phyloP scores from a whole-genome alignment of 2,113 vertebrate genomes.

The Eupsittula cactorum region DNA sequence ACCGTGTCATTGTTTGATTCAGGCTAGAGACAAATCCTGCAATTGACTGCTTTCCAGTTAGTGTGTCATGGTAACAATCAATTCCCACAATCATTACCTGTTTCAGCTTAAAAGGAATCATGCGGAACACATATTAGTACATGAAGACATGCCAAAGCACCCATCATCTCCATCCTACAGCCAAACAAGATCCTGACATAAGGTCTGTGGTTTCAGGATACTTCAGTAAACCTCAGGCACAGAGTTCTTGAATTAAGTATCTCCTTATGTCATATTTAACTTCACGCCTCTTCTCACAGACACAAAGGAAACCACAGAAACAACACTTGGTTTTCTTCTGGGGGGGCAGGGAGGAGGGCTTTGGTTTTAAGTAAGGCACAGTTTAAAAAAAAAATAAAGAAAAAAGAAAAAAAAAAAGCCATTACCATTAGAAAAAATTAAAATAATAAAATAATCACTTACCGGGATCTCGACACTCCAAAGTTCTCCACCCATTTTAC shows the following conservation, averaged over 20 bases:
- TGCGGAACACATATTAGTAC: not conserved
- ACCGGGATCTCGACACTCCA: constrained; percentile 95
- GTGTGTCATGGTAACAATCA: constrained; percentile 92
- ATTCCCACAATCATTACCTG: constrained; percentile 95
- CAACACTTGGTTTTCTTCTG: not conserved
- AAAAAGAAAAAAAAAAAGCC: not conserved
- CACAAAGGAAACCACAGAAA: not conserved
- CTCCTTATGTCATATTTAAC: not conserved
- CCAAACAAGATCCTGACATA: not conserved
- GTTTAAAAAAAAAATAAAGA: not conserved
- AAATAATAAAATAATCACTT: constrained; percentile 37
- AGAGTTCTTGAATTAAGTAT: not conserved
- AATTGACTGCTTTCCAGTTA: constrained; percentile 84
- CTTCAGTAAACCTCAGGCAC: not conserved
- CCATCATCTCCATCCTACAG: not conserved
- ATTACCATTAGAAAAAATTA: not conserved
- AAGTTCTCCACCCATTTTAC: constrained; percentile 96
- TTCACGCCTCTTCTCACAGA: not conserved
- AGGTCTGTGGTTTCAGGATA: not conserved
- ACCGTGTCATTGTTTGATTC: constrained; percentile 90
- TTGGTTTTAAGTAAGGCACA: not conserved
- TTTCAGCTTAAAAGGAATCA: constrained; percentile 79
- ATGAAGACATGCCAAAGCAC: not conserved
- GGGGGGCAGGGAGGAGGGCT: not conserved
- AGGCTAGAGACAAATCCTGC: constrained; percentile 93